Evolutionary conservation across 2,888 invertebrate species (phyloP).

Genomic region (Amphipoea lucens): DNA sequence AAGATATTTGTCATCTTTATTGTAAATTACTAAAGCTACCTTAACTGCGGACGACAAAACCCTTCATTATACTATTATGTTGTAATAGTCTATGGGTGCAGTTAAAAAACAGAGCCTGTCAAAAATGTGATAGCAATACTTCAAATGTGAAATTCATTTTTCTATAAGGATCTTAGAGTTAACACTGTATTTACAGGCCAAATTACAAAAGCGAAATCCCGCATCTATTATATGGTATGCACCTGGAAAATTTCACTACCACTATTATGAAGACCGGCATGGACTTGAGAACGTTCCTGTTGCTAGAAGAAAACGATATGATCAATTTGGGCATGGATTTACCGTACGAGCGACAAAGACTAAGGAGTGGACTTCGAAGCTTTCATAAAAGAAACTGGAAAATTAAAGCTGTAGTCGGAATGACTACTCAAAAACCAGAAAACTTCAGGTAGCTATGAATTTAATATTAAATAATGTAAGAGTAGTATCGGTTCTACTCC

Average conservation of each 20-base stretch:
- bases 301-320: constrained; percentile 90
- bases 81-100: not conserved
- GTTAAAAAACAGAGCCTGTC: not conserved
- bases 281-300: constrained; percentile 89
- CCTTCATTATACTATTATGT: no score
- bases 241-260: constrained; percentile 87
- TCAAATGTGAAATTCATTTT: not conserved
- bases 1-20: not conserved
- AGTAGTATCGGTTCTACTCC: not conserved
- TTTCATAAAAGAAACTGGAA: constrained; percentile 91
- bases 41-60: not conserved
- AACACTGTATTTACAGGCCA: constrained; percentile 78
- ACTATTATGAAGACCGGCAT: constrained; percentile 87
- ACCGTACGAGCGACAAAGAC: constrained; percentile 90
- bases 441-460: constrained; percentile 79
- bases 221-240: constrained; percentile 91
- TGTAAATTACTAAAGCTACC: not conserved
- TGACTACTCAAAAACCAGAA: constrained; percentile 82
- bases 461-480: not conserved
- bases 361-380: constrained; percentile 88
- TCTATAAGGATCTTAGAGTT: not conserved
- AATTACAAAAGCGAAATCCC: constrained; percentile 89
- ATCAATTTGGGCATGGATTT: constrained; percentile 90
- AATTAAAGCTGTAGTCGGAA: constrained; percentile 83
- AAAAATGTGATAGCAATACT: constrained; percentile 23